These are phyloP conservation scores for Vollenhovia emeryi DNA, from an alignment of 1,140 invertebrate species.

Conservation along the genomic window DNA sequence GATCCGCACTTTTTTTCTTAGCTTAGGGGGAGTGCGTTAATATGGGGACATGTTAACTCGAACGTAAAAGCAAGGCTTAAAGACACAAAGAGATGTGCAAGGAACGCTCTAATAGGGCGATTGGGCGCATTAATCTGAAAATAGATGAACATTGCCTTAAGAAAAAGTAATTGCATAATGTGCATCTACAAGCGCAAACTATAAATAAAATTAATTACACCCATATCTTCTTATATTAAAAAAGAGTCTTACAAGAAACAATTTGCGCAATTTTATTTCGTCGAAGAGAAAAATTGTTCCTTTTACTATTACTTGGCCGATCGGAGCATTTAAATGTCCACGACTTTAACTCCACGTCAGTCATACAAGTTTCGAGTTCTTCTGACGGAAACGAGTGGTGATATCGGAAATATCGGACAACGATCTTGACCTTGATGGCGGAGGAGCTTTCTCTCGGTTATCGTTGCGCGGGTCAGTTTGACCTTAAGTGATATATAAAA, in stretches of 20 bases:
- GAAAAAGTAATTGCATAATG: slow-evolving; percentile 25
- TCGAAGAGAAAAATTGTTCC: neutral
- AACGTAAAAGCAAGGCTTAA: slow-evolving; percentile 43
- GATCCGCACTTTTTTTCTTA: slow-evolving; percentile 41
- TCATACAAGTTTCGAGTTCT: neutral
- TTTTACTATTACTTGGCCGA: neutral
- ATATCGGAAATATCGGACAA: slow-evolving; percentile 29
- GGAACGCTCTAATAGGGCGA: slow-evolving; percentile 16
- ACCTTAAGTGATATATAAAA: slow-evolving; percentile 47
- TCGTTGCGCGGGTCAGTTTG: slow-evolving; percentile 78
- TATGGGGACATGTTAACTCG: slow-evolving; percentile 33
- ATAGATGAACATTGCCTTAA: slow-evolving; percentile 28
- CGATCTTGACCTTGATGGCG: slow-evolving; percentile 31
- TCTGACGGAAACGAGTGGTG: neutral
- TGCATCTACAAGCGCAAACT: neutral
- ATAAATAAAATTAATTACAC: neutral
- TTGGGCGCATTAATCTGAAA: slow-evolving; percentile 52
- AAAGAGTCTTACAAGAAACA: neutral
- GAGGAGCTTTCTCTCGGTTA: slow-evolving; percentile 57
- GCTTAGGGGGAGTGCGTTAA: slow-evolving; percentile 14
- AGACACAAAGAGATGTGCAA: slow-evolving; percentile 52
- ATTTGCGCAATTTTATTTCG: neutral
- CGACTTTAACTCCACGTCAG: neutral
- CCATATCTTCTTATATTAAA: neutral
- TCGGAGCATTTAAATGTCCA: neutral